Evolutionary conservation across 1,140 invertebrate species (phyloP), one percentile per base, ranked within the genome.

Genomic region (Drosophila bipectinata): DNA sequence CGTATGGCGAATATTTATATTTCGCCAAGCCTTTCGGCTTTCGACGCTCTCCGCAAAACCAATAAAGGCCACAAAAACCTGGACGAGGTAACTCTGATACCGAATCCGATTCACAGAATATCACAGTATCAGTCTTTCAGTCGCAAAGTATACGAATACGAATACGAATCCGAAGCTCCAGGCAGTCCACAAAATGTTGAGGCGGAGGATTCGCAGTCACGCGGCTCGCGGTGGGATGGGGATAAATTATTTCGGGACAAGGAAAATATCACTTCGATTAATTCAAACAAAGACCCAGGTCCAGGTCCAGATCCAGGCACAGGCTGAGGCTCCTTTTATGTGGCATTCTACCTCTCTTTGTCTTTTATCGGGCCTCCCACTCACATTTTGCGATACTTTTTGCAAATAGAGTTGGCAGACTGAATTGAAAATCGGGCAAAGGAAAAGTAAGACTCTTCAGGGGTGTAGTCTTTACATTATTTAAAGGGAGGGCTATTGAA

Each of bases 241-340:
- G 72, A 88, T 88, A 88, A 88, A 88, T 88, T 88, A 88, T 88
- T 88, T 88, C 58, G 83, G 83, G 83, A 88, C 83, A 88, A 88
- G 83, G 79, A 88, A 88, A 88, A 88, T 88, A 88, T 88, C 83
- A 88, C 83, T 88, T 88, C 83, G 83, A 88, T 88, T 88, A 88
- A 88, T 88, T 87, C 78, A 87, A 87, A 87, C 83, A 87, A 87
- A 87, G 78, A 71, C 64, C 48, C 72, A 64, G 37, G 72, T 63
- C 47, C 64, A 53, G 10, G 34, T 4, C 10, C 34, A 37, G 12
- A 37, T 30, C 53, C 37, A 66, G 18, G 41, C 8, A 4, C 34
- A n/a, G 34, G 32, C 39, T 14, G 21, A 15, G 24, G 30, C 39
- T 34, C 21, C 44, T n/a, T 14, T 21, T 15, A 8, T 14, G 26